phyloP scores from a whole-genome alignment of 2,888 invertebrate species.

The Cheilosia urbana region DNA sequence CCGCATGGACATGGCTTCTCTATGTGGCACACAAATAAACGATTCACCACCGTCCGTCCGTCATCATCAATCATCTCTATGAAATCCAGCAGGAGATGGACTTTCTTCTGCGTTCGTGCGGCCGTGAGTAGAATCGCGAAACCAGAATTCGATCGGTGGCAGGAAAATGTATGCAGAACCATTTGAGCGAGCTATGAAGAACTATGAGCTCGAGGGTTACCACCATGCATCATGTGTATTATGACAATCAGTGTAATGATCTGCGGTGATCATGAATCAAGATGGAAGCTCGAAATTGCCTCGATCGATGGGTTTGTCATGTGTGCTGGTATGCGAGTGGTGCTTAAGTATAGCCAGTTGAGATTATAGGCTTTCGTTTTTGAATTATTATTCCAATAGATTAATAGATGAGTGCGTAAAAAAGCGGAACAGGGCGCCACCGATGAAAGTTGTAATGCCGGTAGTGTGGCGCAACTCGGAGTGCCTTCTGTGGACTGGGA shows the following conservation, averaged over 20 bases:
- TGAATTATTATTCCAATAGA: slow-evolving; percentile 19
- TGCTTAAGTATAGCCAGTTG: slow-evolving; percentile 3
- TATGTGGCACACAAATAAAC: slow-evolving; percentile 70
- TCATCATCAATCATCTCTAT: slow-evolving; percentile 70
- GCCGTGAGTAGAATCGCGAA: slow-evolving; percentile 18
- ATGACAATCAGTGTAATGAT: slow-evolving; percentile 75
- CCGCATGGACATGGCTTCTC: slow-evolving; percentile 58
- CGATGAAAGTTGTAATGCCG: slow-evolving; percentile 61
- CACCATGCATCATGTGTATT: slow-evolving; percentile 70
- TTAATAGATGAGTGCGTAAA: slow-evolving; percentile 30
- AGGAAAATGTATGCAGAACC: slow-evolving; percentile 72
- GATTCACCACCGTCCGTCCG: slow-evolving; percentile 54
- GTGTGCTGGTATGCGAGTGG: not conserved
- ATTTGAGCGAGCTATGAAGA: slow-evolving; percentile 28
- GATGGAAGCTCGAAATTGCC: slow-evolving; percentile 55
- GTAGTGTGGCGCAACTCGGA: slow-evolving; percentile 6
- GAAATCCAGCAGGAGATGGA: slow-evolving; percentile 47
- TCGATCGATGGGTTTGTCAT: slow-evolving; percentile 55
- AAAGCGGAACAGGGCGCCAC: slow-evolving; percentile 64
- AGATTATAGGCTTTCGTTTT: slow-evolving; percentile 64
- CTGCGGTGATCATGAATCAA: slow-evolving; percentile 70
- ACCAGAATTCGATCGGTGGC: slow-evolving; percentile 69
- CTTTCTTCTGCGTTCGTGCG: slow-evolving; percentile 28
- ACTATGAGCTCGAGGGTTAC: slow-evolving; percentile 43
- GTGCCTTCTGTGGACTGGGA: slow-evolving; percentile 17